Evolutionary conservation across 2,797 vertebrate species (phyloP), one percentile per base, ranked within the genome.

Genomic region (Neomorphus geoffroyi): DNA sequence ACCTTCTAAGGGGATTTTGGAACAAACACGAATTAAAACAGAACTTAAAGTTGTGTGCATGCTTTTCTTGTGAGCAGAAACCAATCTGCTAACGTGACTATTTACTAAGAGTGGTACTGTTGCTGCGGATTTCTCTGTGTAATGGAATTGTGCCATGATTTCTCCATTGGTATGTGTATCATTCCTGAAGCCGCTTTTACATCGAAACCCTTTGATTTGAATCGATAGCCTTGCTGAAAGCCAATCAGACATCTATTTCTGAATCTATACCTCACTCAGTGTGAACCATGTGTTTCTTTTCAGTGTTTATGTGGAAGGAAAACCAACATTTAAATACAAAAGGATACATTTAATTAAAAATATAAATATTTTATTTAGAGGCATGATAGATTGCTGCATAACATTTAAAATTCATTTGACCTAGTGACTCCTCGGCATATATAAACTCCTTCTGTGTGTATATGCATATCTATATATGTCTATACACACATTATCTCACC

Each of bases 41-140:
- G 96, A 98, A 96, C 94, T 98, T 99, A 98, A 98, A 98, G 97
- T 98, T 98, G 98, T 99, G 97, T 99, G 99, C 99, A 99, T 99
- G 99, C 98, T 98, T 98, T 98, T 98, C 14, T 48, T 97, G 97
- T 98, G 98, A 98, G 98, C 98, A 98, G 98, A 98, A 98, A 92
- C 61, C 87, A 95, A 96, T 98, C 97, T 98, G 98, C 97, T 97
- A 97, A 97, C 96, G 94, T 97, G 97, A 97, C 97, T 98, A 94
- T 98, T 97, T 98, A 93, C 98, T 97, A 96, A 96, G 97, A 96
- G 96, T 98, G 96, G 96, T 97, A 96, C 97, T 98, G 97, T 98
- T 98, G 95, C 97, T 98, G 95, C 98, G 98, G 97, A 97, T 98
- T 98, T 97, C 96, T 98, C 97, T 98, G 97, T 98, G 97, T 96